These are phyloP conservation scores for Ichneumoninae sp. DNA, from an alignment of 2,888 invertebrate genomes.

Conservation along the genomic window DNA sequence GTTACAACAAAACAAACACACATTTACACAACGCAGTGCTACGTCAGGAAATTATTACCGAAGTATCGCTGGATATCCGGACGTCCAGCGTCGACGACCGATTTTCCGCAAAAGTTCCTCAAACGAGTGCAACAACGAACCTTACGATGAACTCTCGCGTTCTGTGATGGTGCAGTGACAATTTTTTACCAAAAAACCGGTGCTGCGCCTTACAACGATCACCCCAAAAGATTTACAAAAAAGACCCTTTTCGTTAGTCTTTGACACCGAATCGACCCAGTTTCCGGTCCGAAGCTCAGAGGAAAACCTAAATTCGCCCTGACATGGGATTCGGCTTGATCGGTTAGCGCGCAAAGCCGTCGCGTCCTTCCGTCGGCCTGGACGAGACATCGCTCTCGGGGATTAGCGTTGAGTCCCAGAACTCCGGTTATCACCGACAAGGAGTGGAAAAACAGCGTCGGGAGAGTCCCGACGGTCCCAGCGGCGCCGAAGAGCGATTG, in stretches of 20 bases:
- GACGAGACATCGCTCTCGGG: not conserved
- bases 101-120: not conserved
- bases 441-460: not conserved
- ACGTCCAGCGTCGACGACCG: slow-evolving; percentile 25
- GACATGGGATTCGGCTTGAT: slow-evolving; percentile 50
- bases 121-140: not conserved
- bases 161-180: slow-evolving; percentile 43
- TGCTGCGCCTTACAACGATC: not conserved
- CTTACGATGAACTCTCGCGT: slow-evolving; percentile 26
- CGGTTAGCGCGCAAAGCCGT: slow-evolving; percentile 57
- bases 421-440: not conserved
- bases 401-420: not conserved
- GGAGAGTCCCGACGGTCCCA: not conserved
- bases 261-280: not conserved
- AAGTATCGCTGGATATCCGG: slow-evolving; percentile 11
- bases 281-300: not conserved
- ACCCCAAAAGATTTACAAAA: not conserved
- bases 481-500: not conserved
- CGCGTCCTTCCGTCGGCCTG: slow-evolving; percentile 59
- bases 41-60: slow-evolving; percentile 19
- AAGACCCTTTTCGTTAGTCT: not conserved
- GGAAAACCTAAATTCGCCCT: not conserved
- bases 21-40: slow-evolving; percentile 8
- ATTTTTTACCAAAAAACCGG: slow-evolving; percentile 20
- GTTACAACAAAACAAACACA: not conserved